Evolutionary conservation across 53 echinoderm and acorn worm species (phyloP).

Genomic region (Mesocentrotus franciscanus): DNA sequence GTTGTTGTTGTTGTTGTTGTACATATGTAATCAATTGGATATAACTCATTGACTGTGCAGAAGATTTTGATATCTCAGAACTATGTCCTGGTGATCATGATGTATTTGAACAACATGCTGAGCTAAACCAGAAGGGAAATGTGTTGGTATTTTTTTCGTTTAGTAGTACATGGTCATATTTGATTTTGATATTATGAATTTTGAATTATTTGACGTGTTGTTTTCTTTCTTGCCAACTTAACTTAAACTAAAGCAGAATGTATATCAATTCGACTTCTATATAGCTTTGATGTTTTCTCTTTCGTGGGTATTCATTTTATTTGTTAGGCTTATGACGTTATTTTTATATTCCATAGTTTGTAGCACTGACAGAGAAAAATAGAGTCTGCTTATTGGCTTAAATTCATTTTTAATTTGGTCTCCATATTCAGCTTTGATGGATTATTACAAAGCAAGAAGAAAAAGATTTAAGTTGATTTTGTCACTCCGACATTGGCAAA

Average conservation of each 20-base stretch:
- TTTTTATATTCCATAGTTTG: background rate
- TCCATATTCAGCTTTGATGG: background rate
- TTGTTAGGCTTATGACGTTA: background rate
- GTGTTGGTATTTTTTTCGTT: too few species aligned
- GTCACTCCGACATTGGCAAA: background rate
- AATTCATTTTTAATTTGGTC: background rate
- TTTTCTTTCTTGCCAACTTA: background rate
- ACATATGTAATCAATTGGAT: too few species aligned
- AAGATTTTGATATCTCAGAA: too few species aligned
- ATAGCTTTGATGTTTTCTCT: background rate
- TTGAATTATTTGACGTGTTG: too few species aligned
- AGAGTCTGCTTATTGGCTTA: background rate
- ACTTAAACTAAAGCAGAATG: background rate
- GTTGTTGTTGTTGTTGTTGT: too few species aligned
- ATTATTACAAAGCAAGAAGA: background rate
- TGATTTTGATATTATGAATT: too few species aligned
- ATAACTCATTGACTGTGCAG: too few species aligned
- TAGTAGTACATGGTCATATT: too few species aligned
- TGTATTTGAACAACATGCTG: too few species aligned
- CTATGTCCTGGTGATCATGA: too few species aligned
- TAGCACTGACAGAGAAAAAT: background rate
- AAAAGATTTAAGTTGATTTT: background rate
- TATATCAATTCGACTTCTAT: background rate
- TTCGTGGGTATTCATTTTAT: background rate
- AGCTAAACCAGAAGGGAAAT: too few species aligned